Base-by-base conservation (phyloP, 2,113 vertebrate species). In the Prunella himalayana region DNA sequence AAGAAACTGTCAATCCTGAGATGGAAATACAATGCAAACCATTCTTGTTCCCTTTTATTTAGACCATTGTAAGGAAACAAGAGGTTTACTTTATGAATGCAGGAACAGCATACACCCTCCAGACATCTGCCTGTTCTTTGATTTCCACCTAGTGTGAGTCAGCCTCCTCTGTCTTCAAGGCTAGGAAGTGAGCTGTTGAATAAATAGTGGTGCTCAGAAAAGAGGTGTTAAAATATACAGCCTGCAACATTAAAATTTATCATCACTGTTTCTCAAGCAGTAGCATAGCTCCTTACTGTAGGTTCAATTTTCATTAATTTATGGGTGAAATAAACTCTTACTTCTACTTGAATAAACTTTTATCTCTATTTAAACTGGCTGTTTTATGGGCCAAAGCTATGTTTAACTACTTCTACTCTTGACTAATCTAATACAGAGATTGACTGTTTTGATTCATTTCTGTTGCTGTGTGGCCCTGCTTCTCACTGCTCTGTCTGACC, bases 71-170 rank as follows among this genome's bases (percentile, higher is more conserved):
- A 84, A 85, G 45, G 75, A 85, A 90, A 78, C 24, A 86, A 85
- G 90, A 90, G 35, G 22, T 81, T 61, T 75, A 10, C 41, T 88
- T 76, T 89, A 60, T 78, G 59, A 95, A 86, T 88, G 60, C 56
- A 64, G 23, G 75, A 83, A 25, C 56, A 60, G 56, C 2, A 11
- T 78, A 81, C 71, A 51, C 49, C 66, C 82, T 92, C 57, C 79
- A 95, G 94, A 90, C 63, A 90, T 89, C 85, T 94, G 79, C 63
- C 41, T 88, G 69, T 88, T 83, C 83, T 96, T 88, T 94, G 61
- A 84, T 82, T 95, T 94, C 61, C 72, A 39, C 72, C 53, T 78
- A 89, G 69, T 11, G 13, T 94, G 95, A 94, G 80, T 94, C 94
- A 96, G 80, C 72, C 91, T 94, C 44, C 61, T 81, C 76, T 83